A percentile compares a stretch with the other conserved stretches of the same genome.
Conservation (phyloP, 2,113 vertebrate genomes). For the Rhinoderma darwinii region DNA sequence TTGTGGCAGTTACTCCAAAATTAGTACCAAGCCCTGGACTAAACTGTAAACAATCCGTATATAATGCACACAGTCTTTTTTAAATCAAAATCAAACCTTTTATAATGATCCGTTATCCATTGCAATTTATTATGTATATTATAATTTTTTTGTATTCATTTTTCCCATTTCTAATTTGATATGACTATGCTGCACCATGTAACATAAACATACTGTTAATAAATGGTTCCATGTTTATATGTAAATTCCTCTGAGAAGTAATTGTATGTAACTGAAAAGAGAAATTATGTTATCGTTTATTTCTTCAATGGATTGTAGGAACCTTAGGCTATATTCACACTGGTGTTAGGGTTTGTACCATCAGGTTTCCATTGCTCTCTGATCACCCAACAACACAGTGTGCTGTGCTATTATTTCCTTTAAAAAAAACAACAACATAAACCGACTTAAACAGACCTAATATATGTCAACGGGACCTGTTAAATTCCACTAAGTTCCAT, state of each 20-base stretch:
- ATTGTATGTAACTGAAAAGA: background rate
- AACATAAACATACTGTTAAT: background rate
- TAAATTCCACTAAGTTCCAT: no score
- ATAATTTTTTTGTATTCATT: background rate
- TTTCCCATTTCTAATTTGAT: background rate
- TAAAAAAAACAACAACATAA: no score
- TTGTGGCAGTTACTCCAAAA: background rate
- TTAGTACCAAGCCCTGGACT: background rate
- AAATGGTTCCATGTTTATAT: background rate
- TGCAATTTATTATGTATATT: no score
- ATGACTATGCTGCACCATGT: background rate
- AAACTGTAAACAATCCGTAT: background rate
- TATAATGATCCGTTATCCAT: no score
- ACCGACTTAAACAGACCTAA: no score
- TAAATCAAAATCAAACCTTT: no score
- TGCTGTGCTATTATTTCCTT: no score
- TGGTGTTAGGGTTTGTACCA: no score
- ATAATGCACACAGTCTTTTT: background rate
- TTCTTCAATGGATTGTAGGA: background rate
- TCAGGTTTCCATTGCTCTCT: no score
- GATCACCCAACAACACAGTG: no score
- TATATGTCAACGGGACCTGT: no score
- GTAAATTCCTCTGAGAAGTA: background rate
- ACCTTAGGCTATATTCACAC: background rate
- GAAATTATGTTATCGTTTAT: background rate